Conservation (phyloP, 2,797 vertebrate species). For the Hylomyscus alleni region DNA sequence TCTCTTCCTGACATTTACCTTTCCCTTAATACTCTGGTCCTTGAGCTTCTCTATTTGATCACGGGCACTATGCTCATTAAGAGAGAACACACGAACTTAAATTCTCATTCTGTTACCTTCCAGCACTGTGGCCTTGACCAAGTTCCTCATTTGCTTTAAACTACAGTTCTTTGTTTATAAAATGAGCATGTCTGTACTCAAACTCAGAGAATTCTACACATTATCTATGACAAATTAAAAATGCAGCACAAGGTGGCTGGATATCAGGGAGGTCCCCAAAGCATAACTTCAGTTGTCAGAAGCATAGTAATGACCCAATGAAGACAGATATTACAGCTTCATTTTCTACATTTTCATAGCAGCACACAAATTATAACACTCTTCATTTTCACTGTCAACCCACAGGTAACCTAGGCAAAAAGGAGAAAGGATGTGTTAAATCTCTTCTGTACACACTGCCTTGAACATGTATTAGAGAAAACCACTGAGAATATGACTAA, state of each 20-base stretch:
- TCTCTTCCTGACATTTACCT: background rate
- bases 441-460: background rate
- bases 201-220: background rate
- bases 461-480: background rate
- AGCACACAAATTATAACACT: background rate
- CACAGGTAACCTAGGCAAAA: background rate
- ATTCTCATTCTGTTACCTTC: background rate
- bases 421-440: background rate
- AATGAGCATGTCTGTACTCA: background rate
- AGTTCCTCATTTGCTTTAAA: background rate
- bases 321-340: background rate
- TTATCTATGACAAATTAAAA: conserved; percentile 25
- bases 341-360: background rate
- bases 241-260: background rate
- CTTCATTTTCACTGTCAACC: background rate
- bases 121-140: background rate
- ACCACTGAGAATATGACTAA: background rate
- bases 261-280: background rate
- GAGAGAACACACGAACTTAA: background rate
- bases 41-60: background rate
- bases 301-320: conserved; percentile 13
- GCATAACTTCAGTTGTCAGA: background rate
- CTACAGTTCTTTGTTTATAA: conserved; percentile 20
- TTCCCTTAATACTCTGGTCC: conserved; percentile 30
- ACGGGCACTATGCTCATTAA: background rate